Conservation (phyloP, 2,113 vertebrate genomes). For the Sylvilagus bachmani region DNA sequence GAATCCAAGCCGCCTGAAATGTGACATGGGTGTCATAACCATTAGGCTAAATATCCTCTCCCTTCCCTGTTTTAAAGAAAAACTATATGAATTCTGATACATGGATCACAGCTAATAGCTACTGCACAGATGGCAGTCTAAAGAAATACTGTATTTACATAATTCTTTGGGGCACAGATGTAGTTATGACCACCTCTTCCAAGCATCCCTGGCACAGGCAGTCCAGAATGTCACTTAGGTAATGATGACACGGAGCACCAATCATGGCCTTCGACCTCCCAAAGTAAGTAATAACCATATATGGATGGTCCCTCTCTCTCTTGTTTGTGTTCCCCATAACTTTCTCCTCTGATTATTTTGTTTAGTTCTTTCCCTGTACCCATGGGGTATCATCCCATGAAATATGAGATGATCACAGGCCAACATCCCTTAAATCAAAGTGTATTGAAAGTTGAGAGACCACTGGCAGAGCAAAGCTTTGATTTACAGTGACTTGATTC, state of each 20-base stretch:
- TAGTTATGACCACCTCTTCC: background rate
- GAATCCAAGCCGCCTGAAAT: too few species aligned
- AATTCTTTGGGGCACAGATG: conserved; percentile 45
- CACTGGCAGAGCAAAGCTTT: conserved; percentile 69
- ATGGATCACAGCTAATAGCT: background rate
- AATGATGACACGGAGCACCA: background rate
- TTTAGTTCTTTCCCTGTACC: conserved; percentile 64
- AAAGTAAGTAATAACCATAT: background rate
- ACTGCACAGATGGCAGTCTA: background rate
- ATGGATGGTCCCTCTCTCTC: background rate
- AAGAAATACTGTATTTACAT: conserved; percentile 32
- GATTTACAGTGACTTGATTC: conserved; percentile 78
- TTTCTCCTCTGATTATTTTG: conserved; percentile 73
- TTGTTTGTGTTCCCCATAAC: conserved; percentile 29
- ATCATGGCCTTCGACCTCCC: background rate
- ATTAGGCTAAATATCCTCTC: too few species aligned
- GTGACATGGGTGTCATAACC: too few species aligned
- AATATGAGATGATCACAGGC: conserved; percentile 80
- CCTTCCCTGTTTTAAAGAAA: background rate
- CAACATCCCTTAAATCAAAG: conserved; percentile 82
- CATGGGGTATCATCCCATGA: conserved; percentile 68
- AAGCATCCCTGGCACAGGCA: background rate
- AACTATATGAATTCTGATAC: background rate
- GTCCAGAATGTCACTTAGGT: background rate
- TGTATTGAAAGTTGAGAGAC: conserved; percentile 73